phyloP scores from a whole-genome alignment of 2,113 vertebrate species.

The Garra rufa region DNA sequence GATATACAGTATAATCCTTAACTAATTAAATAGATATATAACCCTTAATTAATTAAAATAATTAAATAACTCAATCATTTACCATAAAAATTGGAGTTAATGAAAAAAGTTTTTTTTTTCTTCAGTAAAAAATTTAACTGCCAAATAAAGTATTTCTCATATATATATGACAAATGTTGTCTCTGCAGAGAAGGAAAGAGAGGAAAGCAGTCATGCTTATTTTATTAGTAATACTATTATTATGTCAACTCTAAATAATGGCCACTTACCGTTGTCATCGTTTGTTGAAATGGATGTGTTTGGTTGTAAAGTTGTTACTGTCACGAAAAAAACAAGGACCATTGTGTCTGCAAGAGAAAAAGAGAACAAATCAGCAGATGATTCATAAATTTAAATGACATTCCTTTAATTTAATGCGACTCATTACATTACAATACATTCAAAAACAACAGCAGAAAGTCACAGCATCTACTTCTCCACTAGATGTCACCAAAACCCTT shows the following conservation, averaged over 20 bases:
- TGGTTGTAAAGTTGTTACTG: constrained; percentile 57
- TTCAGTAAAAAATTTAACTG: too few relatives aligned
- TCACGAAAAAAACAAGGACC: constrained; percentile 75
- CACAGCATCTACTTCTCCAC: background rate
- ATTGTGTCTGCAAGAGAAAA: constrained; percentile 72
- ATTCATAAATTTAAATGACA: background rate
- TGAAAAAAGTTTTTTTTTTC: too few relatives aligned
- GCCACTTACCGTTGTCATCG: constrained; percentile 46
- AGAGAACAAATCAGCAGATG: background rate
- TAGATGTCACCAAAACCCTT: constrained; percentile 24
- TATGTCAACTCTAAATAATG: background rate
- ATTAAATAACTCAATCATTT: too few relatives aligned
- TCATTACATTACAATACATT: too few relatives aligned
- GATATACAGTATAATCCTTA: too few relatives aligned
- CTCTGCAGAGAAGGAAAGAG: too few relatives aligned
- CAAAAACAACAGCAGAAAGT: background rate
- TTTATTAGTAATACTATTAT: background rate
- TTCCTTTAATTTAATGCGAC: too few relatives aligned
- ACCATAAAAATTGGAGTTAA: too few relatives aligned
- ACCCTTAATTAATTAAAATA: too few relatives aligned
- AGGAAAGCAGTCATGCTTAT: background rate
- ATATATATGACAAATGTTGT: too few relatives aligned
- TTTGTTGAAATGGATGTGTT: constrained; percentile 55
- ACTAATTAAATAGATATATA: too few relatives aligned
- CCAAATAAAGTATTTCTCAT: too few relatives aligned